Evolutionary conservation across 37 sponge, comb jelly and placozoan species (phyloP).

Genomic region (Ephydatia muelleri): DNA sequence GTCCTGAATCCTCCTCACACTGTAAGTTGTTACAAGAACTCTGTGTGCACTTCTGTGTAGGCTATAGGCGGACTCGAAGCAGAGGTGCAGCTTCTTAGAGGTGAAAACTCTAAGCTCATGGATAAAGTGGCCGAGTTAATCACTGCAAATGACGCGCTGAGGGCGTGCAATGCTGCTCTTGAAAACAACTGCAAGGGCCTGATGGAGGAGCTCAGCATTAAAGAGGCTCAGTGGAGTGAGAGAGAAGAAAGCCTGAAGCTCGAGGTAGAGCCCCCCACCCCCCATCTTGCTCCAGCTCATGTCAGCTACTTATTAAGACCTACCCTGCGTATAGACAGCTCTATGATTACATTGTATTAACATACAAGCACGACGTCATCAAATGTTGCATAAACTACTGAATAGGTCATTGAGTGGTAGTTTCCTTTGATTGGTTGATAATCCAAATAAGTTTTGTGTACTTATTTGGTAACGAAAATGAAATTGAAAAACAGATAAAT

Average conservation of each 20-base stretch:
- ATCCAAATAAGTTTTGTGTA: too few relatives aligned
- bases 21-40: background rate
- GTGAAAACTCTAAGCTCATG: conserved; percentile 31
- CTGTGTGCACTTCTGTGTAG: background rate
- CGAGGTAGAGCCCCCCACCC: conserved; percentile 28
- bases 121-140: conserved; percentile 38
- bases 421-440: too few relatives aligned
- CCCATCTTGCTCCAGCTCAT: too few relatives aligned
- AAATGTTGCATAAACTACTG: too few relatives aligned
- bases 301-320: too few relatives aligned
- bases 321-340: too few relatives aligned
- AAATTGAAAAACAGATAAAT: too few relatives aligned
- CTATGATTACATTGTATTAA: too few relatives aligned
- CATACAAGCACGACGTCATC: too few relatives aligned
- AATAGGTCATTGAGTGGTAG: too few relatives aligned
- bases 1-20: background rate
- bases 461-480: too few relatives aligned
- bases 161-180: conserved; percentile 32
- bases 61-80: background rate
- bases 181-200: conserved; percentile 53
- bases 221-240: conserved; percentile 69
- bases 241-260: conserved; percentile 46
- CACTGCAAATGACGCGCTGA: conserved; percentile 28
- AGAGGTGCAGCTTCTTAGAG: conserved; percentile 24
- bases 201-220: conserved; percentile 48